Base-by-base conservation (phyloP, 2,113 vertebrate species). In the Vombatus ursinus region DNA sequence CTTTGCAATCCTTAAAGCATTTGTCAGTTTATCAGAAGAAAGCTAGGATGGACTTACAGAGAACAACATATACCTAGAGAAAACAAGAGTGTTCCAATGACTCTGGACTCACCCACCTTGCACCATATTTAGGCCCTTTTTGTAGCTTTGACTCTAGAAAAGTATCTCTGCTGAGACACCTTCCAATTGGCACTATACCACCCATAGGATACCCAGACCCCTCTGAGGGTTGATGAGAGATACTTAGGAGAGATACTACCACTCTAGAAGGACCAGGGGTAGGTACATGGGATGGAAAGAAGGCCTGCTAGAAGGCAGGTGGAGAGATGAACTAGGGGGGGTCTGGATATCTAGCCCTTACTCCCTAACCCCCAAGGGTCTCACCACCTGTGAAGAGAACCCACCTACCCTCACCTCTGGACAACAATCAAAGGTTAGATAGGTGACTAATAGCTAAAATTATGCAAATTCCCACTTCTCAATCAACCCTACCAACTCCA, bases 401-500 rank as follows among this genome's bases (percentile, higher is more conserved):
- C 26, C 10, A 19, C 44, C 44, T 24, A 23, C 68, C n/a, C n/a
- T 44, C n/a, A 84, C 68, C 68, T 84, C n/a, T 84, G n/a, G n/a
- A 19, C 19, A 2, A 84, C 68, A 84, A 44, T 44, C 16, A 84
- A 44, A 84, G 16, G n/a, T 84, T 8, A 2, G 37, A 23, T 84
- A 23, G n/a, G 6, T 84, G 68, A 84, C n/a, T n/a, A 84, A 44
- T 8, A 44, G 68, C 11, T 19, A 84, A 84, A 10, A 84, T 8
- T 8, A 4, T 84, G 0, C 68, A 44, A 84, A 84, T 22, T 44
- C n/a, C 68, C 68, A 84, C 68, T 44, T 44, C 14, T 37, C 12
- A 68, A 37, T 68, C n/a, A 94, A 95, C 22, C 96, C 97, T 96
- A 95, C 90, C 95, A 91, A 37, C 84, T 95, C 14, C 50, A 96